These are phyloP conservation scores for Anticlea derivata DNA, from an alignment of 2,888 invertebrate species.

Conservation along the genomic window DNA sequence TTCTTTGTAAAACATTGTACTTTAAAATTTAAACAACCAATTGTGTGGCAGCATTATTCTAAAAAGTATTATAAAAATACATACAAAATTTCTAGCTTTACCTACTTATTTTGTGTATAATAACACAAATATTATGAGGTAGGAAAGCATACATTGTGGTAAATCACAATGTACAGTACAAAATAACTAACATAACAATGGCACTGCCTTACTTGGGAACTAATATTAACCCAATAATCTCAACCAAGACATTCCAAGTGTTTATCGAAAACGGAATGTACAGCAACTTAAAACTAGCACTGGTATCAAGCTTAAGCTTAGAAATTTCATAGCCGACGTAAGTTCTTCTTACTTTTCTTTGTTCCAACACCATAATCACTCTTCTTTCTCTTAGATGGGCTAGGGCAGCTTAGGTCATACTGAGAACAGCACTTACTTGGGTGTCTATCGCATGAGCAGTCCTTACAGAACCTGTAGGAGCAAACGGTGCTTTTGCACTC, in stretches of 20 bases:
- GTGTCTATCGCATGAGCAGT: conserved; percentile 71
- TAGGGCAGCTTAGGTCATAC: conserved; percentile 73
- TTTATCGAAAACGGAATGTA: conserved; percentile 65
- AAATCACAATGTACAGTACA: conserved; percentile 23
- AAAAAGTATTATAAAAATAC: conserved; percentile 14
- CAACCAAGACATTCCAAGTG: conserved; percentile 34
- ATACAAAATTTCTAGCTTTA: conserved; percentile 27
- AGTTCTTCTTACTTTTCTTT: conserved; percentile 71
- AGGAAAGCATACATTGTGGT: conserved; percentile 23
- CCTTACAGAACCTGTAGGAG: conserved; percentile 79
- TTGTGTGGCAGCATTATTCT: conserved; percentile 9
- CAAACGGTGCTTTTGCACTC: conserved; percentile 78
- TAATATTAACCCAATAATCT: conserved; percentile 34
- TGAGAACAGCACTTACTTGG: conserved; percentile 68
- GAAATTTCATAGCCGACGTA: conserved; percentile 65
- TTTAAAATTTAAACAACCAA: conserved; percentile 7
- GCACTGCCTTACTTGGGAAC: conserved; percentile 32
- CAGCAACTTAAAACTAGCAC: conserved; percentile 48
- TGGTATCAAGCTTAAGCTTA: conserved; percentile 45
- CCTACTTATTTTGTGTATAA: conserved; percentile 29
- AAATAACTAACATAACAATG: conserved; percentile 27
- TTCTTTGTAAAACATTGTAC: conserved; percentile 20
- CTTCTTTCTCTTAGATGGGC: conserved; percentile 78
- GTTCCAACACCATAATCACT: conserved; percentile 64
- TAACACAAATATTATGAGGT: conserved; percentile 34